These are phyloP conservation scores for Brachirus orientalis DNA, from an alignment of 2,113 vertebrate genomes.

Conservation along the genomic window DNA sequence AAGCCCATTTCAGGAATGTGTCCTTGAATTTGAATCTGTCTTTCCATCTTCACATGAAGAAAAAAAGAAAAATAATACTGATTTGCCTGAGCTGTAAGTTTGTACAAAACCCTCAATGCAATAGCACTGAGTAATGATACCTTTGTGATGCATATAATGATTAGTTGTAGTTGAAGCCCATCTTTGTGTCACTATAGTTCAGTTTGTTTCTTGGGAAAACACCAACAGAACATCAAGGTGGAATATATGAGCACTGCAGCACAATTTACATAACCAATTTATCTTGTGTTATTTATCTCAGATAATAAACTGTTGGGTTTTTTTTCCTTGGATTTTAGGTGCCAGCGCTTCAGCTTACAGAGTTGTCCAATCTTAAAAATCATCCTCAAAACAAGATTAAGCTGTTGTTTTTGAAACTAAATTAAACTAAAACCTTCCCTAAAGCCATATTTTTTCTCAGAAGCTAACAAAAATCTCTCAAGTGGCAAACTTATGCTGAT, in stretches of 20 bases:
- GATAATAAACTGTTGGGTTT: conserved; percentile 10
- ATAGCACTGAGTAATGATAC: not conserved
- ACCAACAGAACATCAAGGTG: conserved; percentile 1
- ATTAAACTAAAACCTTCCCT: not conserved
- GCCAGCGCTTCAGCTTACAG: conserved; percentile 20
- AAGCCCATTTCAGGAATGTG: conserved; percentile 13
- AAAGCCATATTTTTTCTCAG: not conserved
- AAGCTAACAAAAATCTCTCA: not conserved
- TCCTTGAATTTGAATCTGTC: conserved; percentile 35
- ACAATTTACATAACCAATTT: conserved; percentile 9
- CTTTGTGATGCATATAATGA: not conserved
- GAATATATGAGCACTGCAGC: not conserved
- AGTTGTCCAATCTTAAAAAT: conserved; percentile 19
- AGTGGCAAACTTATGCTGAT: not conserved
- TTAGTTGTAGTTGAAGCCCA: not conserved
- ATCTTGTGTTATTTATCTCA: conserved; percentile 1
- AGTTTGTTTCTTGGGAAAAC: not conserved
- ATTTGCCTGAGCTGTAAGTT: no score
- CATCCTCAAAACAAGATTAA: not conserved
- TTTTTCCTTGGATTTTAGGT: conserved; percentile 13
- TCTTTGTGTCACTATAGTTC: not conserved
- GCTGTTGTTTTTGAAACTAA: not conserved
- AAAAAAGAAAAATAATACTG: no score
- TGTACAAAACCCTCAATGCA: no score
- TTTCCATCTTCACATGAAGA: no score